Conservation (phyloP, 1,140 invertebrate species). For the Chionoecetes opilio region DNA sequence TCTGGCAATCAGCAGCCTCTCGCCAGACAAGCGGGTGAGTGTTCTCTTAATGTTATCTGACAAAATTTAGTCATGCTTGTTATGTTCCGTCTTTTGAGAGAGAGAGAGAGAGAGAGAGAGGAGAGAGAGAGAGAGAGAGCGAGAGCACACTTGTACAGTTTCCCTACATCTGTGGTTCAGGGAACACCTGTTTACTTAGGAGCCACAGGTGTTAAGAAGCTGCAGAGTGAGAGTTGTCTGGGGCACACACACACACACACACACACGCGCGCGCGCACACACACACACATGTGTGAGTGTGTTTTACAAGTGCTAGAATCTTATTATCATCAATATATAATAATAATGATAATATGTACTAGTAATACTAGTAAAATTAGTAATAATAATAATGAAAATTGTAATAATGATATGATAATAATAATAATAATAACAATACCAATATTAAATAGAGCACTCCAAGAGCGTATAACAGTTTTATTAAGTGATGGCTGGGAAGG, state of each 20-base stretch:
- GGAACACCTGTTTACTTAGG: background rate
- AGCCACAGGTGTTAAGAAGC: background rate
- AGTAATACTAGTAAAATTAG: too few relatives aligned
- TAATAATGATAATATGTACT: too few relatives aligned
- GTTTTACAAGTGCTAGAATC: too few relatives aligned
- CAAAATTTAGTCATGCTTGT: background rate
- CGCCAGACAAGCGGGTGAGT: slow-evolving; percentile 35
- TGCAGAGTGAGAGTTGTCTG: background rate
- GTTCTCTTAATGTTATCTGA: background rate
- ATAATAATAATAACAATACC: too few relatives aligned
- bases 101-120: slow-evolving; percentile 58
- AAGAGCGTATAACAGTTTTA: too few relatives aligned
- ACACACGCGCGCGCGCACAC: background rate
- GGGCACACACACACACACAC: background rate
- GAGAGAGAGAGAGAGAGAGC: slow-evolving; percentile 55
- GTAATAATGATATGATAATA: too few relatives aligned
- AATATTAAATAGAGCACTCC: too few relatives aligned
- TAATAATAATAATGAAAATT: too few relatives aligned
- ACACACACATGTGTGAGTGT: background rate
- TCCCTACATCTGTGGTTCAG: background rate
- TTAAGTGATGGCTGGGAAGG: too few relatives aligned
- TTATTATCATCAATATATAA: too few relatives aligned
- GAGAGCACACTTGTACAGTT: background rate
- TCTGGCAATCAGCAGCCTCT: background rate
- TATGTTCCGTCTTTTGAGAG: too few relatives aligned